phyloP scores from a whole-genome alignment of 2,888 invertebrate species.

The Byasa hedistus region DNA sequence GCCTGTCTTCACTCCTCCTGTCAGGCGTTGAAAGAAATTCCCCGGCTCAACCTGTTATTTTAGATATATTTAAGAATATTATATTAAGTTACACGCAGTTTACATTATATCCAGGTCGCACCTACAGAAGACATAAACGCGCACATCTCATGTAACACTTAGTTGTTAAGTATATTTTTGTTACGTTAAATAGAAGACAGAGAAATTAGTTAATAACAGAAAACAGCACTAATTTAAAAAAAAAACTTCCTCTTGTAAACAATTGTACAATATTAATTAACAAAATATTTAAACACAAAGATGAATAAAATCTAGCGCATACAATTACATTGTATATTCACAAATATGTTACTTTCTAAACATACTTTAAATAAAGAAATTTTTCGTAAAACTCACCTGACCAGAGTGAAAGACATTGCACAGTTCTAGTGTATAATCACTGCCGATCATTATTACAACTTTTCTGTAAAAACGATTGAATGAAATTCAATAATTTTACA shows the following conservation, averaged over 20 bases:
- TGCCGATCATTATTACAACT: conserved; percentile 83
- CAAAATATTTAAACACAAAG: background rate
- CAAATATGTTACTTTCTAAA: background rate
- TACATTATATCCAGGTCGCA: background rate
- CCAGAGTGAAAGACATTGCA: conserved; percentile 94
- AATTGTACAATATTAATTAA: background rate
- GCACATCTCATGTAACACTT: conserved; percentile 7
- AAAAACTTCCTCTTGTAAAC: background rate
- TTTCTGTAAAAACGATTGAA: conserved; percentile 33
- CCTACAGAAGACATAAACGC: conserved; percentile 57
- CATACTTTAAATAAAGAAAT: background rate
- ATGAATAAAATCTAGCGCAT: background rate
- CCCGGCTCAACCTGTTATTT: conserved; percentile 86
- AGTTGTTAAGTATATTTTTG: background rate
- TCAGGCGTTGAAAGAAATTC: conserved; percentile 86
- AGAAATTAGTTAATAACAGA: too few relatives aligned
- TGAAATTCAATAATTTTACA: conserved; percentile 39
- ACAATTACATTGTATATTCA: background rate
- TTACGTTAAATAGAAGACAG: background rate
- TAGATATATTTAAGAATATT: background rate
- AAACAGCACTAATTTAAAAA: too few relatives aligned
- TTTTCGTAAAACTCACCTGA: conserved; percentile 80
- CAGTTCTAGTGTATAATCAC: conserved; percentile 92
- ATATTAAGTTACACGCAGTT: background rate
- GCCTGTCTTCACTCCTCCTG: conserved; percentile 89